phyloP scores from a whole-genome alignment of 2,113 vertebrate species.

The Petromus typicus region DNA sequence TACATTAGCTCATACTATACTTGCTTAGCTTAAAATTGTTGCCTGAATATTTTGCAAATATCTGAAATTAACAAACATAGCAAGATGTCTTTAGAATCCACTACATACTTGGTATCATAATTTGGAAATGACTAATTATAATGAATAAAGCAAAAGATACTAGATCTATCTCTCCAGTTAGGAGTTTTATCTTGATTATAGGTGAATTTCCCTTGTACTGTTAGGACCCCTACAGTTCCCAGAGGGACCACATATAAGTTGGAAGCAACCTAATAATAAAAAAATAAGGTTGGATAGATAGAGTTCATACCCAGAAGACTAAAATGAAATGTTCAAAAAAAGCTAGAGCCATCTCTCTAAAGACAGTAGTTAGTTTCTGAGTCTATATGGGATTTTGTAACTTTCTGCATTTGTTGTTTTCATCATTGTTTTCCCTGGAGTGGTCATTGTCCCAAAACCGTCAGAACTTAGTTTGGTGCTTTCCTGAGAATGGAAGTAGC shows the following conservation, averaged over 20 bases:
- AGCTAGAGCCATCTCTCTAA: background rate
- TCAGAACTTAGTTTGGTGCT: background rate
- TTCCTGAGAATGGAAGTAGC: background rate
- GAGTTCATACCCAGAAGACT: background rate
- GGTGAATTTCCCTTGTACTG: background rate
- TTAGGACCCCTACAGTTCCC: background rate
- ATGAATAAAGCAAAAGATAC: background rate
- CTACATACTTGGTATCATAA: background rate
- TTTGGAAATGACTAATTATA: background rate
- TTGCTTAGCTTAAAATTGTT: constrained; percentile 35
- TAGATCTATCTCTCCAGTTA: background rate
- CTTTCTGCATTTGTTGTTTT: background rate
- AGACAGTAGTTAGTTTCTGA: background rate
- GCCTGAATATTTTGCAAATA: constrained; percentile 49
- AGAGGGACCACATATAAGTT: background rate
- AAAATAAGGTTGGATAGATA: background rate
- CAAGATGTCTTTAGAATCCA: background rate
- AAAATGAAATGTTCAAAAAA: background rate
- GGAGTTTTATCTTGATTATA: background rate
- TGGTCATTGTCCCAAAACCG: background rate
- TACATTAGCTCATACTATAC: background rate
- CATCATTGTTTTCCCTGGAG: background rate
- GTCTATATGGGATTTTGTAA: background rate
- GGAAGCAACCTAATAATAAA: background rate
- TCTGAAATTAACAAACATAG: constrained; percentile 10